Evolutionary conservation across 1,140 invertebrate species (phyloP), one percentile per base, ranked within the genome.

Genomic region (Galendromus occidentalis): DNA sequence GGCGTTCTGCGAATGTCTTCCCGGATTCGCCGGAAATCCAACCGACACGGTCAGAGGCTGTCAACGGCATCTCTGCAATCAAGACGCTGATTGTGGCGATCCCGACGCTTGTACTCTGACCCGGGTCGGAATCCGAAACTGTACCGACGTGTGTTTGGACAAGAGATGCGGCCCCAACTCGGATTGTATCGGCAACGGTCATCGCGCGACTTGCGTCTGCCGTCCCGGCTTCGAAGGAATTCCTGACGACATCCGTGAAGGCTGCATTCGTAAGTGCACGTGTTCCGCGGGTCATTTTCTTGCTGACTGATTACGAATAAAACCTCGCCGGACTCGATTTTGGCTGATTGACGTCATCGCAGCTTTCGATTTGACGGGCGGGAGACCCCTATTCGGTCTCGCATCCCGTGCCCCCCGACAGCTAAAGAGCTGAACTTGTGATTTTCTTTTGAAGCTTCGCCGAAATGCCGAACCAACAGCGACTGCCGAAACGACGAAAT

Each of bases 401-500:
- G n/a, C n/a, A n/a, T n/a, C n/a, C n/a, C n/a, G n/a, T n/a, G n/a
- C n/a, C n/a, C n/a, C n/a, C n/a, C n/a, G n/a, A n/a, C n/a, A n/a
- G n/a, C n/a, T n/a, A n/a, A n/a, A n/a, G n/a, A n/a, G n/a, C n/a
- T n/a, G n/a, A n/a, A n/a, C n/a, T n/a, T n/a, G n/a, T n/a, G n/a
- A 39, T 39, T 39, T 39, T 39, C 33, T 39, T 39, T 39, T 59
- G 1, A 14, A 59, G 51, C 51, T 33, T 59, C 51, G 1, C 51
- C 51, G 5, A 59, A 59, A 59, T 59, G 51, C 9, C 91, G 88
- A 75, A 78, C 80, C 39, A 85, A 82, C 64, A 82, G 88, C 25
- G 82, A 83, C 1, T 92, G 88, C 73, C 85, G 85, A 17, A 77
- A 82, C 25, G 85, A 90, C 75, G 87, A 92, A 79, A 74, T 83